Percentiles rank a stretch among this genome's conserved stretches.
These are phyloP conservation scores for Dipodomys ordii DNA, from an alignment of 2,113 vertebrate species.

Conservation along the genomic window DNA sequence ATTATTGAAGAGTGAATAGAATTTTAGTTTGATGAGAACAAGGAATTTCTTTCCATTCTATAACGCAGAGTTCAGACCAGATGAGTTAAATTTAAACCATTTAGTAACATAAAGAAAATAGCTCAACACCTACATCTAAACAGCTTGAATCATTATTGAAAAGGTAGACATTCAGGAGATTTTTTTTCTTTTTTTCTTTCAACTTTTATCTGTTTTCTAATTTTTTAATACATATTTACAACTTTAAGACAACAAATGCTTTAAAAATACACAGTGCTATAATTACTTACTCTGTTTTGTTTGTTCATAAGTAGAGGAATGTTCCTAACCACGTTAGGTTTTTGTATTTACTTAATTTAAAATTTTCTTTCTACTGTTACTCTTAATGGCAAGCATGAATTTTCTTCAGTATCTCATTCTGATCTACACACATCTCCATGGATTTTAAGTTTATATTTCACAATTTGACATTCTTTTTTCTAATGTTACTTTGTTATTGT, in stretches of 20 bases:
- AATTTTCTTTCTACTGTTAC: background rate
- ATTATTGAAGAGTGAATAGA: background rate
- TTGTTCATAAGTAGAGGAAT: background rate
- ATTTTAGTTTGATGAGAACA: background rate
- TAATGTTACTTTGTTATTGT: background rate
- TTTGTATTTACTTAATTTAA: background rate
- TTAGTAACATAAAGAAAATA: conserved; percentile 73
- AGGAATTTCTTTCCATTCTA: conserved; percentile 85
- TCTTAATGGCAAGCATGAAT: background rate
- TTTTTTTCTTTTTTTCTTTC: conserved; percentile 9
- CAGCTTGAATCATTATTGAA: background rate
- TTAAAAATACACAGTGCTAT: background rate
- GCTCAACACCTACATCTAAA: background rate
- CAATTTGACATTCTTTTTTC: background rate
- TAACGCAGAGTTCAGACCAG: conserved; percentile 74
- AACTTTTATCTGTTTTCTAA: background rate
- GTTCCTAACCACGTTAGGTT: background rate
- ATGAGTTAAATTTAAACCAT: conserved; percentile 67
- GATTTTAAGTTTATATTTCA: background rate
- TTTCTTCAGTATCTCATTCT: background rate
- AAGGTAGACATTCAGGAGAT: background rate
- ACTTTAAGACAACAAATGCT: background rate
- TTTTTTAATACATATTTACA: background rate
- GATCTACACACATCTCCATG: background rate
- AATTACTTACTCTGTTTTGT: background rate